Percentiles rank a stretch among this genome's conserved stretches.
Conservation (phyloP, 2,888 invertebrate species). For the Hemaris fuciformis region DNA sequence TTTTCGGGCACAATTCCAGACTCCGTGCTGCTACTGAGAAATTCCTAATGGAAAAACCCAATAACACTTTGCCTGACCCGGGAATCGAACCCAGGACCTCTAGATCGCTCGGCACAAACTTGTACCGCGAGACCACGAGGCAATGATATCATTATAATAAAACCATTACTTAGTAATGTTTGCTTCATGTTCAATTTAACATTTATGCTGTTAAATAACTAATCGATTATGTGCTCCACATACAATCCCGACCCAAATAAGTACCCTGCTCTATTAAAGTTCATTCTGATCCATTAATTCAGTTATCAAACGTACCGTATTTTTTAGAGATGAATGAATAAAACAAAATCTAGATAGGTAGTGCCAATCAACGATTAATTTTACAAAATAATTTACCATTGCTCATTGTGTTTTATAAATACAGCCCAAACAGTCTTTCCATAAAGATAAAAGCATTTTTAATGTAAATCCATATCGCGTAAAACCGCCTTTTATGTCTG, state of each 20-base stretch:
- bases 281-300: neutral
- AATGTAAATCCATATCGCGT: slow-evolving; percentile 40
- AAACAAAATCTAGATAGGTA: too few species aligned
- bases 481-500: slow-evolving; percentile 25
- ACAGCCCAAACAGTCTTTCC: slow-evolving; percentile 31
- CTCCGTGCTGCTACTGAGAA: too few species aligned
- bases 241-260: neutral
- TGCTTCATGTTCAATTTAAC: neutral
- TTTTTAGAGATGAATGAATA: neutral
- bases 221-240: neutral
- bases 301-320: neutral
- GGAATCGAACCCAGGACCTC: too few species aligned
- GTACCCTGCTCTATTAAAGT: neutral
- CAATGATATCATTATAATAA: too few species aligned
- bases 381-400: neutral
- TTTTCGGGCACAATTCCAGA: too few species aligned
- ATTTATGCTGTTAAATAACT: neutral
- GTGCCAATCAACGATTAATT: too few species aligned
- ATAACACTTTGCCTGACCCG: too few species aligned
- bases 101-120: too few species aligned
- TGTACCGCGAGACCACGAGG: too few species aligned
- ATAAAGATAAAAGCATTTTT: slow-evolving; percentile 61
- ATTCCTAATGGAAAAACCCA: too few species aligned
- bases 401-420: slow-evolving; percentile 27
- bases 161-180: too few species aligned